Conservation (phyloP, 1,140 invertebrate genomes). For the Littorina saxatilis region DNA sequence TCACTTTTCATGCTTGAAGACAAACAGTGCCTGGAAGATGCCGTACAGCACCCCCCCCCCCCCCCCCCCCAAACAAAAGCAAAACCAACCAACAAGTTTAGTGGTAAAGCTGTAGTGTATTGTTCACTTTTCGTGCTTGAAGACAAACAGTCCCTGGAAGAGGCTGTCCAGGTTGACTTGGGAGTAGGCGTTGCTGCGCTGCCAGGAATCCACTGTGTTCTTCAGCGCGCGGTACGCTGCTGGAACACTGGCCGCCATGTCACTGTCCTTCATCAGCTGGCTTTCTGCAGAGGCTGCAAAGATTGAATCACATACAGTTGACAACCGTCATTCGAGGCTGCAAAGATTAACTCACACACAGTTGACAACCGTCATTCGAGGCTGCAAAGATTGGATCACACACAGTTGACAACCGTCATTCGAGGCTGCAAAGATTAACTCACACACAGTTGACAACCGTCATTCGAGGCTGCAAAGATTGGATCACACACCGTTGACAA, state of each 20-base stretch:
- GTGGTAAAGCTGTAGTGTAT: neutral
- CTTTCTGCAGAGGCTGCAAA: conserved; percentile 9
- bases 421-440: too few relatives aligned
- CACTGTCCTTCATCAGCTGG: conserved; percentile 21
- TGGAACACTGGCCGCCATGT: conserved; percentile 36
- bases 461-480: too few relatives aligned
- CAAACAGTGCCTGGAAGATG: conserved; percentile 77
- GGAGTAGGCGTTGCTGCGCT: conserved; percentile 82
- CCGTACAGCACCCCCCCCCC: conserved; percentile 76
- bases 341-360: too few relatives aligned
- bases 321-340: too few relatives aligned
- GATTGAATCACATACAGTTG: neutral
- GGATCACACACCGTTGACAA: too few relatives aligned
- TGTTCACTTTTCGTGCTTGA: conserved; percentile 49
- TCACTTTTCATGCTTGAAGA: conserved; percentile 48
- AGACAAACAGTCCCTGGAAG: conserved; percentile 74
- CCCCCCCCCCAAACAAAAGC: too few relatives aligned
- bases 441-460: too few relatives aligned
- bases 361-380: too few relatives aligned
- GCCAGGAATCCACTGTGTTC: conserved; percentile 79
- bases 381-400: too few relatives aligned
- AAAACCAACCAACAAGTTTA: neutral
- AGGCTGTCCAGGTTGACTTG: conserved; percentile 81
- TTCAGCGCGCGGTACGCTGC: conserved; percentile 79
- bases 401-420: too few relatives aligned